Conservation (phyloP, 1,140 invertebrate genomes). For the Littorina saxatilis region DNA sequence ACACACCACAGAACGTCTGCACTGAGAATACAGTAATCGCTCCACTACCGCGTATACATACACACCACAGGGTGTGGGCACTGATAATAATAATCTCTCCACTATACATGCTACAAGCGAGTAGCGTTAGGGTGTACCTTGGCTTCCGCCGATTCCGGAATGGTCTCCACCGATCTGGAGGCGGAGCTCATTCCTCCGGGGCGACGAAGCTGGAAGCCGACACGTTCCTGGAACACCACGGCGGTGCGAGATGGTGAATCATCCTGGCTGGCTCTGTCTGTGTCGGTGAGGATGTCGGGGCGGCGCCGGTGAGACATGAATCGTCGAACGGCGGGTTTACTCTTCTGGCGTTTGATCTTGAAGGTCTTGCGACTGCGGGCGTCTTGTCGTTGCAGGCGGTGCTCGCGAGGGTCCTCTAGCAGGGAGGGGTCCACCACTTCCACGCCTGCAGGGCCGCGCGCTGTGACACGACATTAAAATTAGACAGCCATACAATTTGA, state of each 20-base stretch:
- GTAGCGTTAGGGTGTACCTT: constrained; percentile 57
- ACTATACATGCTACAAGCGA: constrained; percentile 43
- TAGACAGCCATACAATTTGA: neutral
- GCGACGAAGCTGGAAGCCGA: constrained; percentile 39
- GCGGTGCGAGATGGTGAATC: constrained; percentile 37
- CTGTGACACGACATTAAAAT: constrained; percentile 16
- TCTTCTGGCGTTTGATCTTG: constrained; percentile 78
- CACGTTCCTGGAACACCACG: constrained; percentile 46
- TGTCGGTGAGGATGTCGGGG: constrained; percentile 48
- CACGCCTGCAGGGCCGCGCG: constrained; percentile 6
- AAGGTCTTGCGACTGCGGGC: constrained; percentile 96
- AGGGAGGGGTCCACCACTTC: constrained; percentile 7
- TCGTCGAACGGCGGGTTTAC: constrained; percentile 63
- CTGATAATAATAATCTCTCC: too few relatives aligned
- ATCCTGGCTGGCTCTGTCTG: constrained; percentile 18
- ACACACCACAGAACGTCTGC: too few relatives aligned
- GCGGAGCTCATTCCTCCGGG: constrained; percentile 32
- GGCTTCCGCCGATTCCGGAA: constrained; percentile 65
- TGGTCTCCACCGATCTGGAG: constrained; percentile 64
- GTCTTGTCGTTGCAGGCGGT: constrained; percentile 92
- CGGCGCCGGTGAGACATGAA: constrained; percentile 57
- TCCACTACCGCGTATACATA: too few relatives aligned
- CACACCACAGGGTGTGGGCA: too few relatives aligned
- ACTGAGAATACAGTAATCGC: too few relatives aligned
- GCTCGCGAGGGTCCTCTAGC: constrained; percentile 78